Base-by-base conservation (phyloP, 2,888 invertebrate species). In the Parapristionchus giblindavisi region DNA sequence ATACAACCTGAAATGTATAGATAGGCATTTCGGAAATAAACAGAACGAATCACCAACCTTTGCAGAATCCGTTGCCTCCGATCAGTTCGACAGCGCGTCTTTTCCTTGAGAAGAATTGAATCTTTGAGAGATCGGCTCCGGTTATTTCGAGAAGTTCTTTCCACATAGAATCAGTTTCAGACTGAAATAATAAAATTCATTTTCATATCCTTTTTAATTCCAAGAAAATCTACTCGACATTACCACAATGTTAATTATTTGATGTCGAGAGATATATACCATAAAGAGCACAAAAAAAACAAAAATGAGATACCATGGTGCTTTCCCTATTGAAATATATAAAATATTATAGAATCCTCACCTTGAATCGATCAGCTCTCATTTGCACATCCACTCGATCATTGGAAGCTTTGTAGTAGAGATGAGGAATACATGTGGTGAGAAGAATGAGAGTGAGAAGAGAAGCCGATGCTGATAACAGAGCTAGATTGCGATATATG, bases 71-170 rank as follows among this genome's bases (percentile, higher is more conserved):
- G 32, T 71, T 71, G 1, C 79, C 82, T 52, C 82, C 82, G 70
- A 79, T 75, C 77, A 78, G 80, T 52, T 75, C 70, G 29, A 56
- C 77, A n/a, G 71, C 77, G 76, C 82, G 75, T 56, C 76, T 76
- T 36, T 77, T 80, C 61, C 85, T 79, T 8, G 83, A 81, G 80
- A 84, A 85, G 77, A 79, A 85, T 61, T 76, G 77, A 34, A 78
- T 72, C 32, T 75, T 75, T 3, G 78, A 34, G 1, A n/a, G 52
- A 58, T 48, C 17, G 66, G 38, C 61, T 60, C 77, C 40, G 8
- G 60, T 6, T 27, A 51, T 43, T 24, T 48, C 24, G 34, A 77
- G 40, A 34, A 77, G 11, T 43, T 60, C 52, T 8, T 56, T 24
- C 77, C 77, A 77, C 40, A 76, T 21, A 0, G 52, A 36, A 21